Base-by-base conservation (phyloP, 2,888 invertebrate genomes). In the Dendrolimus houi region DNA sequence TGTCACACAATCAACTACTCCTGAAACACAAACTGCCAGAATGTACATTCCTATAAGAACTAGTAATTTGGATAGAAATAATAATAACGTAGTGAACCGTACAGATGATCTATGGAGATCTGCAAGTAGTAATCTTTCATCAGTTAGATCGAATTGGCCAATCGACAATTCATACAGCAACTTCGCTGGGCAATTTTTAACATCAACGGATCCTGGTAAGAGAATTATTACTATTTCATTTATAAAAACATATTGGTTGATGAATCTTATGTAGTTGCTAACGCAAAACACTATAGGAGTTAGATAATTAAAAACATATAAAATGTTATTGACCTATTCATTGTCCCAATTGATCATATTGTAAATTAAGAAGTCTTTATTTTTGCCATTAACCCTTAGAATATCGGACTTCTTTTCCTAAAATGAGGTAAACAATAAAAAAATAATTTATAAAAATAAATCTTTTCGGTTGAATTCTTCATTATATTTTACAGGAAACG, bases 161-260 rank as follows among this genome's bases (percentile, higher is more conserved):
- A 59, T 72, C 13, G 68, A 76, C 0, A 75, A 71, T 55, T 62
- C 71, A 9, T 68, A 71, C 56, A 64, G 65, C 57, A 75, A 64
- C 7, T 62, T 75, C n/a, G 68, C 71, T 12, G 71, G 71, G 55
- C 74, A 73, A 52, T 78, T 70, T 58, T 62, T 71, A 7, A 64
- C 73, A 8, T 71, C 85, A 6, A 85, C 84, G 29, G 87, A 89
- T 59, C 72, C 76, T 60, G 89, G 89, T 88, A 76, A 74, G 69
- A 60, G 54, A 53, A 53, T 40, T 47, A 58, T 14, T 53, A 10
- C 14, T 53, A 29, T 41, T 42, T 58, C 62, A 56, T 40, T 10
- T 54, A 41, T 55, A 17, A 17, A 29, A 29, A 29, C 3, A 29
- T 17, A 17, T 2, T 3, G 3, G 6, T 29, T 29, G 29, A 6